Conservation (phyloP, 35 echinoderm and acorn worm genomes). For the Diadema setosum region DNA sequence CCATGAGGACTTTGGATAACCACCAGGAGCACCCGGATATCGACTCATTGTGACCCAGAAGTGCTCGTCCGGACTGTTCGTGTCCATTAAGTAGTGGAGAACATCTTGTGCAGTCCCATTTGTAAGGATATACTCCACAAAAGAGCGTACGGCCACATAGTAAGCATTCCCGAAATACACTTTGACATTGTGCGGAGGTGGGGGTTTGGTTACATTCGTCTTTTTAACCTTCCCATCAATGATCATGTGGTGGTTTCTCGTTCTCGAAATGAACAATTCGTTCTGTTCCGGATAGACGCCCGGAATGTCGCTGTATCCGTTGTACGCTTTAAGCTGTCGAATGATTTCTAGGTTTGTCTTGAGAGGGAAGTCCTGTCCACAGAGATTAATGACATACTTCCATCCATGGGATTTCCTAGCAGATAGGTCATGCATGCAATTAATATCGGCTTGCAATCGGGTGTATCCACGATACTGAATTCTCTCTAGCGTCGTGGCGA, state of each 20-base stretch:
- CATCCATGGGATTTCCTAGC: not conserved
- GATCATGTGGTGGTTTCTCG: not conserved
- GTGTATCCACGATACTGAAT: constrained; percentile 37
- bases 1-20: constrained; percentile 26
- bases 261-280: not conserved
- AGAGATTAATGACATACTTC: constrained; percentile 72
- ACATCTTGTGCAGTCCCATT: constrained; percentile 29
- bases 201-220: constrained; percentile 12
- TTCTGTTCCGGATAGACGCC: not conserved
- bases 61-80: constrained; percentile 55
- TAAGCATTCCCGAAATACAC: constrained; percentile 65
- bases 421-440: constrained; percentile 68
- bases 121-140: constrained; percentile 40
- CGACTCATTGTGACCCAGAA: constrained; percentile 55
- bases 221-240: not conserved
- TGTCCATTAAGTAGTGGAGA: constrained; percentile 45
- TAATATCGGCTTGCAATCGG: constrained; percentile 50
- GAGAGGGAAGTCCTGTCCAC: constrained; percentile 72
- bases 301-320: constrained; percentile 32
- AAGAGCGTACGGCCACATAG: constrained; percentile 17
- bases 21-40: constrained; percentile 51
- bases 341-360: constrained; percentile 87
- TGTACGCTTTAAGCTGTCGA: constrained; percentile 42
- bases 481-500: constrained; percentile 18
- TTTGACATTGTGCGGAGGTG: constrained; percentile 48